Evolutionary conservation across 30 jellyfish, hydroid and myxozoan genomes (phyloP), one percentile per base, ranked within the genome.

Genomic region (Hydractinia echinata): DNA sequence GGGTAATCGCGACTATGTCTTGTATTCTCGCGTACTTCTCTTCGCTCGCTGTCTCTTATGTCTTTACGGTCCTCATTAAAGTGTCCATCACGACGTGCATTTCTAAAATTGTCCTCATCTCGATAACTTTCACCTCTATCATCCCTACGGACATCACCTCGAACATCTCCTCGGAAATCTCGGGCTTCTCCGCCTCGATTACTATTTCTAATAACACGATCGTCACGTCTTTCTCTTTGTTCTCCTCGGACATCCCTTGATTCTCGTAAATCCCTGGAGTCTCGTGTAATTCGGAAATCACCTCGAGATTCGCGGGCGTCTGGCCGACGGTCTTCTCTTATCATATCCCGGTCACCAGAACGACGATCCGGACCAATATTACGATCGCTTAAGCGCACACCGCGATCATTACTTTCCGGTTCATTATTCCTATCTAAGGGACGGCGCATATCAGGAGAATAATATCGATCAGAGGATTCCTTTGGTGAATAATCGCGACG

Each of bases 241-340:
- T 71, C 81, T 71, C 81, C 51, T 71, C 81, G 81, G 1, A 14
- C 81, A 71, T 71, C 69, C 15, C 69, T 13, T 58, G 69, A 13
- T 58, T 18, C 19, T 58, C 69, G 69, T 58, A 58, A 58, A 13
- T 13, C 69, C 19, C 69, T 58, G 16, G 69, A 11, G 16, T 58
- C 69, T 58, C 69, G 69, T 58, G 44, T 30, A 30, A 30, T 2
- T 30, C 44, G 44, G 44, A 30, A 30, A 30, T 30, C 81, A 30
- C 81, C 53, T 71, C 81, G 55, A 20, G 81, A 50, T 15, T 71
- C 81, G 55, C 81, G 69, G 14, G 61, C 18, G 18, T 71, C 81
- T 19, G 60, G 18, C 53, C 61, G 18, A 58, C 81, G 81, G 8
- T 71, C 74, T 7, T 64, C 74, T 30, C 44, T 30, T 30, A 30